These are phyloP conservation scores for Tetraneura akinire DNA, from an alignment of 1,140 invertebrate species.

Conservation along the genomic window DNA sequence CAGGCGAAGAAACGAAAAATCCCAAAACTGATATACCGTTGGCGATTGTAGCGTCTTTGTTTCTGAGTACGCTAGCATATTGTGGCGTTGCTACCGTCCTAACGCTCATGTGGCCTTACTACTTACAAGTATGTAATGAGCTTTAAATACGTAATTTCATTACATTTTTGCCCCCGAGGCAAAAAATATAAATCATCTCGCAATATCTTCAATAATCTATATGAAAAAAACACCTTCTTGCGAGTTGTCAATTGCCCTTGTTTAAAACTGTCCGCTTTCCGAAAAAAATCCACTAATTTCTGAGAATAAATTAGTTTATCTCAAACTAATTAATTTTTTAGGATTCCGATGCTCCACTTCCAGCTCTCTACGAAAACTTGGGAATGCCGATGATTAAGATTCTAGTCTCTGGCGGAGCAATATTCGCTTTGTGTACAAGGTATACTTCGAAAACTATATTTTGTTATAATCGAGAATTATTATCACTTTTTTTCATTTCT, in stretches of 20 bases:
- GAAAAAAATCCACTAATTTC: too few relatives aligned
- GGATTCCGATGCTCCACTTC: constrained; percentile 69
- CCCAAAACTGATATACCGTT: constrained; percentile 66
- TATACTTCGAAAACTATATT: neutral
- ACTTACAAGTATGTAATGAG: neutral
- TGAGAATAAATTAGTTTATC: too few relatives aligned
- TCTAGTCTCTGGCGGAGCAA: constrained; percentile 74
- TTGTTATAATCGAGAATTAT: too few relatives aligned
- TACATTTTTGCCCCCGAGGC: too few relatives aligned
- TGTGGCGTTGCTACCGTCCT: constrained; percentile 81
- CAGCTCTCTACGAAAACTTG: constrained; percentile 75
- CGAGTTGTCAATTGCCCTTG: too few relatives aligned
- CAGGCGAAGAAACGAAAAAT: constrained; percentile 67
- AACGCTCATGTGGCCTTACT: constrained; percentile 80
- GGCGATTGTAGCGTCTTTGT: constrained; percentile 63
- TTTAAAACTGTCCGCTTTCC: too few relatives aligned
- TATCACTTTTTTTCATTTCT: too few relatives aligned
- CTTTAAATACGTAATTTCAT: too few relatives aligned
- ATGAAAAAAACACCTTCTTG: too few relatives aligned
- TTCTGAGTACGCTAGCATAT: constrained; percentile 63
- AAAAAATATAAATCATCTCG: too few relatives aligned
- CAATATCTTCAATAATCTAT: too few relatives aligned
- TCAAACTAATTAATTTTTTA: too few relatives aligned
- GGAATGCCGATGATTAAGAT: constrained; percentile 81
- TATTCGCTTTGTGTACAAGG: constrained; percentile 52